Conservation (phyloP, 1,140 invertebrate genomes). For the Oryzaephilus surinamensis region DNA sequence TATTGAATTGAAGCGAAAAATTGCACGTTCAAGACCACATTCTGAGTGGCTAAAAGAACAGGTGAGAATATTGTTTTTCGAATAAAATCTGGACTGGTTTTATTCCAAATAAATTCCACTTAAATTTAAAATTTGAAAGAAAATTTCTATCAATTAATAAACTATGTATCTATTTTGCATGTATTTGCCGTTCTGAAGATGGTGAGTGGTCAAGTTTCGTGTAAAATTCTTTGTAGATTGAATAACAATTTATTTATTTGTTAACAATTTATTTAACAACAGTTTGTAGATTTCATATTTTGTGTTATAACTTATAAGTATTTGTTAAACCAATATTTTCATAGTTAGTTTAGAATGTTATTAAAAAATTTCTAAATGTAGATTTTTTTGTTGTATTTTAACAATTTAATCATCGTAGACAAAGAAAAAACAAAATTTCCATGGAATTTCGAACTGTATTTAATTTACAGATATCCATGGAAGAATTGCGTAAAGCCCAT, state of each 20-base stretch:
- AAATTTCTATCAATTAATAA: neutral
- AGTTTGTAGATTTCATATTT: neutral
- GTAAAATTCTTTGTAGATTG: neutral
- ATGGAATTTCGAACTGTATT: neutral
- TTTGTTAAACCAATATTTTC: no score
- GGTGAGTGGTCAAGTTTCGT: slow-evolving; percentile 23
- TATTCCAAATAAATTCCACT: neutral
- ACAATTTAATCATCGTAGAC: no score
- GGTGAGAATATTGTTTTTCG: slow-evolving; percentile 46
- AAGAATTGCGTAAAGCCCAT: slow-evolving; percentile 49
- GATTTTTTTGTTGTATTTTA: no score
- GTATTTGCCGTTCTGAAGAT: slow-evolving; percentile 25
- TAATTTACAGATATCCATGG: slow-evolving; percentile 51
- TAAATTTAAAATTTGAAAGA: no score
- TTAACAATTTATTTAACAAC: neutral
- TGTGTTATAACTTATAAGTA: neutral
- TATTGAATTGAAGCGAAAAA: slow-evolving; percentile 82
- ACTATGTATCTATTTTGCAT: slow-evolving; percentile 27
- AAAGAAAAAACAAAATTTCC: no score
- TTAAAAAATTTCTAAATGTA: no score
- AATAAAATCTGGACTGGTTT: neutral
- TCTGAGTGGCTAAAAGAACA: slow-evolving; percentile 85
- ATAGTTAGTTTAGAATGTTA: no score
- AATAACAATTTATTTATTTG: neutral
- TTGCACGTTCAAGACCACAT: slow-evolving; percentile 79